Conservation (phyloP, 2,888 invertebrate genomes). For the Cryptocephalus primarius region DNA sequence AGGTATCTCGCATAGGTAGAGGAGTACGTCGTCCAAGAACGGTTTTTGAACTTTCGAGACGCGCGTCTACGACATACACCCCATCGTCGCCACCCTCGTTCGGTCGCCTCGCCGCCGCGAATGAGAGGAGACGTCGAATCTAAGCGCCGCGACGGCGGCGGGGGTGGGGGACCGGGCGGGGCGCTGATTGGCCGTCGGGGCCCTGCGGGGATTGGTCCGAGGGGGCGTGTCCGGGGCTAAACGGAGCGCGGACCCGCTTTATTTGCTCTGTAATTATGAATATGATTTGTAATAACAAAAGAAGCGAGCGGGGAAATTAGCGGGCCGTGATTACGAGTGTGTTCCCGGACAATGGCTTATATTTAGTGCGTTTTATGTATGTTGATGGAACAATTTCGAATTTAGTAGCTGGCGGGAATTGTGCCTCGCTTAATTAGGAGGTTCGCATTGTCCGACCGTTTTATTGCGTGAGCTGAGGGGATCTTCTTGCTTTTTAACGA, state of each 20-base stretch:
- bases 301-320: slow-evolving; percentile 35
- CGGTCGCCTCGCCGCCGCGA: too few relatives aligned
- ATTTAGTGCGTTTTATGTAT: slow-evolving; percentile 24
- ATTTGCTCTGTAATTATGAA: slow-evolving; percentile 41
- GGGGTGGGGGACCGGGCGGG: slow-evolving; percentile 12
- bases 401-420: slow-evolving; percentile 32
- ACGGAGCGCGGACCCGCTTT: slow-evolving; percentile 23
- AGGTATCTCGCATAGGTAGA: too few relatives aligned
- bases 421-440: slow-evolving; percentile 28
- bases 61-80: too few relatives aligned
- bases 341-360: slow-evolving; percentile 33
- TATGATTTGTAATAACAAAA: slow-evolving; percentile 40
- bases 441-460: slow-evolving; percentile 21
- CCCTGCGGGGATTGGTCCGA: slow-evolving; percentile 15
- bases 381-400: slow-evolving; percentile 37
- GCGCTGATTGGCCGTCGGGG: slow-evolving; percentile 18
- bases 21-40: too few relatives aligned
- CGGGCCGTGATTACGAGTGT: slow-evolving; percentile 34
- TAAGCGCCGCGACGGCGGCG: not conserved
- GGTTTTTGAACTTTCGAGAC: too few relatives aligned
- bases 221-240: slow-evolving; percentile 20
- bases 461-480: too few relatives aligned
- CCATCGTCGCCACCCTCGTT: too few relatives aligned
- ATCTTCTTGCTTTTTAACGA: too few relatives aligned
- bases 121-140: too few relatives aligned